Evolutionary conservation across 1,140 invertebrate species (phyloP).

Genomic region (Hyposmocoma kahamanoa): DNA sequence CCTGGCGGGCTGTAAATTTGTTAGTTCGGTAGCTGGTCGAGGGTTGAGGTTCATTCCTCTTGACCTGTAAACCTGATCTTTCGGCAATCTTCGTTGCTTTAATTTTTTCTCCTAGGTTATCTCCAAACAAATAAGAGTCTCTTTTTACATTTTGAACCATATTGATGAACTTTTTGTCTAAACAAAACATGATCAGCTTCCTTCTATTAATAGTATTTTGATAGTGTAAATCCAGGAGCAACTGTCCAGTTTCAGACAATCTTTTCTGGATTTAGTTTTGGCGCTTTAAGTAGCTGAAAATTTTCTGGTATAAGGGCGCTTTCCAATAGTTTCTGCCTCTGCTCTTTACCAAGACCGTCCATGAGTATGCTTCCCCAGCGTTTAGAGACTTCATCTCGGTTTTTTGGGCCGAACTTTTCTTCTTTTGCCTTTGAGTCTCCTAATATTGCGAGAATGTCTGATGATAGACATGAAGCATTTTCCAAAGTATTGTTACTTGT

Average conservation of each 20-base stretch:
- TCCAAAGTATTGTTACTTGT: neutral
- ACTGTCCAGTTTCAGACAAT: conserved; percentile 1
- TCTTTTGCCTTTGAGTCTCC: conserved; percentile 7
- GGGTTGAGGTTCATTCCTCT: neutral
- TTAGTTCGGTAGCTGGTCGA: too few species aligned
- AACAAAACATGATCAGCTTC: neutral
- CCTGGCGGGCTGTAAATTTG: neutral
- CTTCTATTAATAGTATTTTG: conserved; percentile 3
- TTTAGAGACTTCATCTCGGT: conserved; percentile 8
- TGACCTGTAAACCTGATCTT: neutral
- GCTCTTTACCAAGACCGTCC: conserved; percentile 6
- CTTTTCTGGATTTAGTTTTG: neutral
- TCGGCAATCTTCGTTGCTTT: conserved; percentile 1
- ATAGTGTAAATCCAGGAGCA: conserved; percentile 2
- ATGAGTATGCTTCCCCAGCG: conserved; percentile 8
- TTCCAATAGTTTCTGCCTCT: conserved; percentile 3
- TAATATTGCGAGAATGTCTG: conserved; percentile 3
- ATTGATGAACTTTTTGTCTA: neutral
- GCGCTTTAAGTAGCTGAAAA: neutral
- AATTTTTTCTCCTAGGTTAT: conserved; percentile 1
- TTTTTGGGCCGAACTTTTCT: conserved; percentile 5
- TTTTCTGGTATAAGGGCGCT: conserved; percentile 8
- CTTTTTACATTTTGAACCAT: conserved; percentile 1
- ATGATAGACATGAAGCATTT: neutral
- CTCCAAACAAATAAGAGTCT: neutral